Evolutionary conservation across 1,140 invertebrate species (phyloP).

Genomic region (Lordiphosa collinella): DNA sequence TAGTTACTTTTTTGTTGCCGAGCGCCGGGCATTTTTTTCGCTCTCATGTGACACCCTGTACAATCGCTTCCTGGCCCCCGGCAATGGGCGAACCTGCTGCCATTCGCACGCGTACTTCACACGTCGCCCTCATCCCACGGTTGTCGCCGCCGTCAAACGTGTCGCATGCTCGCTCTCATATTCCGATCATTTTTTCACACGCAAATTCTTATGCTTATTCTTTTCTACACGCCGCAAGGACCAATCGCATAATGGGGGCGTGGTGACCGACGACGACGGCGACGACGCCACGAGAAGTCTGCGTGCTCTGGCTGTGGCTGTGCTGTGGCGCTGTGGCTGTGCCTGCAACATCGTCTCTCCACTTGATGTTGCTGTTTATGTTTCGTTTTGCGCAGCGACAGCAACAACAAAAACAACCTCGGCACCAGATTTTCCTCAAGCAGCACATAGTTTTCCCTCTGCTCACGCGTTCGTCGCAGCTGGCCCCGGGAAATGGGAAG

Average conservation of each 20-base stretch:
- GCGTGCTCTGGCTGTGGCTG: slow-evolving; percentile 18
- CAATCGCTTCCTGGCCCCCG: slow-evolving; percentile 33
- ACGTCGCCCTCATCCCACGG: slow-evolving; percentile 30
- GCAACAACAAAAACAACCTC: slow-evolving; percentile 17
- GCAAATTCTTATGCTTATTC: slow-evolving; percentile 78
- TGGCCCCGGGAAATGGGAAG: neutral
- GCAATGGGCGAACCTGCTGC: slow-evolving; percentile 30
- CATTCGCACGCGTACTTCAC: slow-evolving; percentile 64
- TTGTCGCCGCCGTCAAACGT: slow-evolving; percentile 26
- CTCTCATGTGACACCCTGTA: slow-evolving; percentile 32
- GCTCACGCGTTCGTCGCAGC: slow-evolving; percentile 25
- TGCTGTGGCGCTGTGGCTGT: slow-evolving; percentile 13
- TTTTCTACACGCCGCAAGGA: slow-evolving; percentile 76
- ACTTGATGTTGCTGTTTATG: slow-evolving; percentile 71
- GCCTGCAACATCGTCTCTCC: slow-evolving; percentile 44
- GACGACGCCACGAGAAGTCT: slow-evolving; percentile 19
- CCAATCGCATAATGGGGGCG: slow-evolving; percentile 78
- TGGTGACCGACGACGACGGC: slow-evolving; percentile 54
- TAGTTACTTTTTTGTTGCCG: slow-evolving; percentile 43
- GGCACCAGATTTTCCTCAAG: slow-evolving; percentile 48
- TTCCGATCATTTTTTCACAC: slow-evolving; percentile 78
- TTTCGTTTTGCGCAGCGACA: slow-evolving; percentile 66
- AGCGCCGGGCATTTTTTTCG: slow-evolving; percentile 21
- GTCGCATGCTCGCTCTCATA: slow-evolving; percentile 64
- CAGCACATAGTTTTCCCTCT: slow-evolving; percentile 50